These are phyloP conservation scores for Agelas oroides DNA, from an alignment of 37 sponge, comb jelly and placozoan genomes.

Conservation along the genomic window DNA sequence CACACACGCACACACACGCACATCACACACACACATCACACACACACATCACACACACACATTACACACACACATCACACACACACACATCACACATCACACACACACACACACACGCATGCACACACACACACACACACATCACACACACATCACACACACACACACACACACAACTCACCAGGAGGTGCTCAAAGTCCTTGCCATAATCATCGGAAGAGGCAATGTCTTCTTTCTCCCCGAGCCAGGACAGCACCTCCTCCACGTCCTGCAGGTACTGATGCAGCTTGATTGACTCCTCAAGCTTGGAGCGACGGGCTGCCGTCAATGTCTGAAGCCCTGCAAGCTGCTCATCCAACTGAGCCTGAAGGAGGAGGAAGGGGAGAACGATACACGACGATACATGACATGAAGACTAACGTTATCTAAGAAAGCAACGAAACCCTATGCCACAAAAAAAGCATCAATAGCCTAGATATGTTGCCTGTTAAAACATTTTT, in stretches of 20 bases:
- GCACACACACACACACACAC: no score
- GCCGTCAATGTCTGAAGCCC: conserved; percentile 92
- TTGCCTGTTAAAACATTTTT: no score
- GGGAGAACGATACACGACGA: neutral
- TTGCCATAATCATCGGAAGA: conserved; percentile 91
- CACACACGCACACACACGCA: no score
- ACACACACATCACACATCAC: no score
- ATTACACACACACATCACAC: no score
- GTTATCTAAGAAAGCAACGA: neutral
- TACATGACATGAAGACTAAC: neutral
- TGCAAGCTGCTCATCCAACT: conserved; percentile 89
- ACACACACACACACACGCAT: no score
- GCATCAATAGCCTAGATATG: neutral
- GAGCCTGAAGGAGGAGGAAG: conserved; percentile 53
- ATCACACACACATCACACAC: no score
- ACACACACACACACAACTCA: no score
- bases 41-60: no score
- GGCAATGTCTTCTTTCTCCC: conserved; percentile 74
- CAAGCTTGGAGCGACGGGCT: conserved; percentile 79
- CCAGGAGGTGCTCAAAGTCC: conserved; percentile 88
- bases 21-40: no score
- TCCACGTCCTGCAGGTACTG: conserved; percentile 92
- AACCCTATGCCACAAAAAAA: neutral
- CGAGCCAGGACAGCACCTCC: conserved; percentile 87
- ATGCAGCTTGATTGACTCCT: conserved; percentile 93